phyloP scores from a whole-genome alignment of 1,140 invertebrate genomes.

The Drosophila mayri region DNA sequence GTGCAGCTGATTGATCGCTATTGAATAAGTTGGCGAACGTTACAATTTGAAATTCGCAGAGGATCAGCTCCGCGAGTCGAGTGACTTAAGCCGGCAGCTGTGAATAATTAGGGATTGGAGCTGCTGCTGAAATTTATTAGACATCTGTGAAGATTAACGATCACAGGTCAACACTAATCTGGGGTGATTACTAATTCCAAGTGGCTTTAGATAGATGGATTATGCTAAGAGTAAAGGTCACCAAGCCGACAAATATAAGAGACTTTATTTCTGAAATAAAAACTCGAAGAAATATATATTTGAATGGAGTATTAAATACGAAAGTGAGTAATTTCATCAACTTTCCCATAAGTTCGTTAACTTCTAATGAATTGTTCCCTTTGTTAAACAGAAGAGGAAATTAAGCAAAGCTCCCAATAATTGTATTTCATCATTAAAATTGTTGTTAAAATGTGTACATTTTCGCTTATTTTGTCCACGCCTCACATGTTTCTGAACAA shows the following conservation, averaged over 20 bases:
- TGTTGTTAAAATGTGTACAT: not conserved
- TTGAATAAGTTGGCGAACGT: constrained; percentile 47
- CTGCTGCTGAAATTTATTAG: constrained; percentile 1
- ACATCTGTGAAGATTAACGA: constrained; percentile 12
- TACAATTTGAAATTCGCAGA: constrained; percentile 59
- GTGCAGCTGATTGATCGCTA: constrained; percentile 42
- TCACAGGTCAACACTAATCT: constrained; percentile 17
- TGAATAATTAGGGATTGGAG: constrained; percentile 36
- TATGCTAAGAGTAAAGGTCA: not conserved
- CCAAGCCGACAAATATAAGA: not conserved
- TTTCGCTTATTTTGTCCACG: not conserved
- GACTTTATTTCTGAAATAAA: not conserved
- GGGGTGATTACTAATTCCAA: not conserved
- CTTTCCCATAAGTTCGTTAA: not conserved
- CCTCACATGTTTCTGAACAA: not conserved
- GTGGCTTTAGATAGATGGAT: not conserved
- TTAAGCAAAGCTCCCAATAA: not conserved
- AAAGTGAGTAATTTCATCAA: too few relatives aligned
- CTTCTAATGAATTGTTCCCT: not conserved
- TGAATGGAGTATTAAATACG: too few relatives aligned
- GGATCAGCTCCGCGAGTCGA: not conserved
- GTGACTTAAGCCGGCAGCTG: constrained; percentile 43
- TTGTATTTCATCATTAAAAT: constrained; percentile 13
- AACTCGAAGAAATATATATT: not conserved
- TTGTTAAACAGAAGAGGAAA: constrained; percentile 5